Conservation (phyloP, 2,113 vertebrate species). For the Gymnobelideus leadbeateri region DNA sequence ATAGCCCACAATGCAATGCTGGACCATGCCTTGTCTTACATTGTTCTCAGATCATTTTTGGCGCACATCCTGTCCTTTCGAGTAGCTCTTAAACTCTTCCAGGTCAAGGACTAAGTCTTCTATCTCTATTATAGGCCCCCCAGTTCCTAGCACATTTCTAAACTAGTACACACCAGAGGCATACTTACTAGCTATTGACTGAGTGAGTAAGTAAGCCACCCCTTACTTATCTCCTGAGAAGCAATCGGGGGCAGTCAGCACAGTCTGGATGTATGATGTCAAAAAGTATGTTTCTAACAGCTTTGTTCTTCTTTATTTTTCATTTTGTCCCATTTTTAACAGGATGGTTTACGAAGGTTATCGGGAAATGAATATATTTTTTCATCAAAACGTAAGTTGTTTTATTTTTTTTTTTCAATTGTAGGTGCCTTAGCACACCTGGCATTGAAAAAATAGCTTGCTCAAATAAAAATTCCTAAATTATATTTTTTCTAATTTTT, state of each 20-base stretch:
- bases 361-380: conserved; percentile 95
- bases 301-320: conserved; percentile 44
- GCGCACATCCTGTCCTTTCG: not conserved
- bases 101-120: not conserved
- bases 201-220: too few species aligned
- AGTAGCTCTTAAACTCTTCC: conserved; percentile 1
- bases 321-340: conserved; percentile 67
- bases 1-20: not conserved
- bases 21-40: not conserved
- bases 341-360: conserved; percentile 95
- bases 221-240: not conserved
- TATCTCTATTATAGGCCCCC: not conserved
- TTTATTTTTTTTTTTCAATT: conserved; percentile 9
- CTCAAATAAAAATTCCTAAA: not conserved
- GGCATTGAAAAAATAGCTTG: conserved; percentile 1
- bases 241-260: not conserved
- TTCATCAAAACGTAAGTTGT: conserved; percentile 93
- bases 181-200: not conserved
- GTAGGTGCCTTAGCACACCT: not conserved
- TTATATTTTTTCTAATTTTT: not conserved
- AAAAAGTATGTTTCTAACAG: conserved; percentile 34
- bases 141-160: not conserved
- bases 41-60: not conserved
- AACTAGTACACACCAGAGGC: not conserved
- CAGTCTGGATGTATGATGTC: not conserved